phyloP scores from a whole-genome alignment of 2,113 vertebrate genomes.

The Tringa solitaria region DNA sequence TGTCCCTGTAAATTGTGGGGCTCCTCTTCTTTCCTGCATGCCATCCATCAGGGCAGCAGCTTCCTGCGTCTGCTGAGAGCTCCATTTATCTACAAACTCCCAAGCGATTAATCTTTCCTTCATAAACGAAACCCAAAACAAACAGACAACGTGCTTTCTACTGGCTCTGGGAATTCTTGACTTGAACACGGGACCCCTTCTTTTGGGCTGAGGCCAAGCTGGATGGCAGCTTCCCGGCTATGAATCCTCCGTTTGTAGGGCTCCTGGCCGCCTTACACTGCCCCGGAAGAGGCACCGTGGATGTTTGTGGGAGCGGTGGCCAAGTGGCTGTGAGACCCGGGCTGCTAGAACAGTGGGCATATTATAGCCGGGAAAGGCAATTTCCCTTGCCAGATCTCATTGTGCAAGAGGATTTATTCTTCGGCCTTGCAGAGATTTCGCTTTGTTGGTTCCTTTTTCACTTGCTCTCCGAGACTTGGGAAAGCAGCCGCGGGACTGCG shows the following conservation, averaged over 20 bases:
- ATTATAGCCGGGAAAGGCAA: constrained; percentile 48
- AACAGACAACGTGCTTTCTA: neutral
- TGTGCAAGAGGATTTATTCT: constrained; percentile 49
- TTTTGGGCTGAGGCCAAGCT: neutral
- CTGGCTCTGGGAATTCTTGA: constrained; percentile 15
- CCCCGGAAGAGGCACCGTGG: constrained; percentile 9
- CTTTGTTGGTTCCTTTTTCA: constrained; percentile 13
- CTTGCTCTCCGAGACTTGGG: neutral
- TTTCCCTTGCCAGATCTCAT: constrained; percentile 42
- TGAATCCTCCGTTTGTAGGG: constrained; percentile 23
- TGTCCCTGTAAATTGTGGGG: neutral
- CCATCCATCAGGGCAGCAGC: neutral
- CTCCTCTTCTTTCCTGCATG: neutral
- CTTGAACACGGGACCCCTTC: neutral
- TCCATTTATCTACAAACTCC: neutral
- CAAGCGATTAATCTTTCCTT: neutral
- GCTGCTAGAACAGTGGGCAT: constrained; percentile 30
- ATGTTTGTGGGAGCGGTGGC: neutral
- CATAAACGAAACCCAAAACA: neutral
- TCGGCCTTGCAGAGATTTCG: neutral
- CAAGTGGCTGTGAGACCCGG: constrained; percentile 4
- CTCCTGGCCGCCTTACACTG: neutral
- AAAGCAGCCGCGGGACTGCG: neutral
- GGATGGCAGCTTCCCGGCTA: constrained; percentile 5
- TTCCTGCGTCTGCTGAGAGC: neutral